Percentiles rank a stretch among this genome's conserved stretches.
Conservation (phyloP, 2,113 vertebrate species). For the Prionailurus bengalensis region DNA sequence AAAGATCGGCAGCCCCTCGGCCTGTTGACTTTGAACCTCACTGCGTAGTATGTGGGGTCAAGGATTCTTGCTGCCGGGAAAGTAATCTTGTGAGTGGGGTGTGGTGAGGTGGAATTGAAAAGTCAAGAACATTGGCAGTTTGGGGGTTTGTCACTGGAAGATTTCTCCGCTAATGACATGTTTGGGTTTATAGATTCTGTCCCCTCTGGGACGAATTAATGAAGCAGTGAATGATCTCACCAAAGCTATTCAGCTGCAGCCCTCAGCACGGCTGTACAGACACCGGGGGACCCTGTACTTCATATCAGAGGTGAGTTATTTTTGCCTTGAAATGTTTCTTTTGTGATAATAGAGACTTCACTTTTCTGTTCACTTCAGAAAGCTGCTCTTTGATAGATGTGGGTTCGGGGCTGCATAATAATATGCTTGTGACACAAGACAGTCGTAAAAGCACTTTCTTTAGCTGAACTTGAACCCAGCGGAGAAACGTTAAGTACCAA, state of each 20-base stretch:
- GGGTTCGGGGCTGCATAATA: not conserved
- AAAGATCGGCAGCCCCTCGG: not conserved
- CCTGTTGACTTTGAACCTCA: not conserved
- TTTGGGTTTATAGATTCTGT: constrained; percentile 92
- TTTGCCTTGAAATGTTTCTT: not conserved
- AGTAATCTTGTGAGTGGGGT: not conserved
- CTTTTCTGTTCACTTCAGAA: not conserved
- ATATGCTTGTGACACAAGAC: not conserved
- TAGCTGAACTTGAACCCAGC: constrained; percentile 3
- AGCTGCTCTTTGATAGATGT: not conserved
- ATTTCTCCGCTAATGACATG: constrained; percentile 48
- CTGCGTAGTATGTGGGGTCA: not conserved
- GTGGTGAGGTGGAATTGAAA: not conserved
- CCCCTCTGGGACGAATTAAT: constrained; percentile 95
- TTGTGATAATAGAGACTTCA: not conserved
- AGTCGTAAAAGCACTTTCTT: not conserved
- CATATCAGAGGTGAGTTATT: constrained; percentile 95
- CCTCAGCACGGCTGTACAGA: constrained; percentile 96
- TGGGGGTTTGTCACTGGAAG: not conserved
- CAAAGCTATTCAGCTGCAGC: constrained; percentile 97
- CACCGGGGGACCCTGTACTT: constrained; percentile 97
- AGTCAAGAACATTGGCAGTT: not conserved
- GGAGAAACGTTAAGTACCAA: not conserved
- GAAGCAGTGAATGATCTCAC: constrained; percentile 96
- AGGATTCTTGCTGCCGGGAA: not conserved